Evolutionary conservation across 2,797 vertebrate species (phyloP).

Genomic region (Brachymystax lenok): DNA sequence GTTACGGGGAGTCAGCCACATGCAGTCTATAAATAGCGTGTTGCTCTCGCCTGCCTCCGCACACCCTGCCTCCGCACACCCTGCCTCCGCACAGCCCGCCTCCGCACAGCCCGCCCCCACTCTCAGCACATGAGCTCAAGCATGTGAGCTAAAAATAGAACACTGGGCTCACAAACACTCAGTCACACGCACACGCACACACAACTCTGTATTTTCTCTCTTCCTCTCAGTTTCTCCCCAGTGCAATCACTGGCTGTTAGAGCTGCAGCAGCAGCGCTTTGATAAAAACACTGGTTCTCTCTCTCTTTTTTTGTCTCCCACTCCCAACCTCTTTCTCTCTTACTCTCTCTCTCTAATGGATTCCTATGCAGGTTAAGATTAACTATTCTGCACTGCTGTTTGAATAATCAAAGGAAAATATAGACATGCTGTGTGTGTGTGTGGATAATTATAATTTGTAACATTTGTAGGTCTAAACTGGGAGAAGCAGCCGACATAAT

Average conservation of each 20-base stretch:
- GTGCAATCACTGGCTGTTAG: constrained; percentile 45
- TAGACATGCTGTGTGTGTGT: not conserved
- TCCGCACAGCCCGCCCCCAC: constrained; percentile 20
- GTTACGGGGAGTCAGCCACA: constrained; percentile 68
- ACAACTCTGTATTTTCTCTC: not conserved
- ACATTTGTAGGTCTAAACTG: not conserved
- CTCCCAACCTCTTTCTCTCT: no score
- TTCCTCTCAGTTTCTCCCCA: constrained; percentile 38
- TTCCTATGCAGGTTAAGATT: not conserved
- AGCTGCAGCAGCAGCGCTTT: constrained; percentile 23
- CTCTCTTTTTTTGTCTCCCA: not conserved
- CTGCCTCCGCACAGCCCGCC: no score
- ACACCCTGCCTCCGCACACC: constrained; percentile 40
- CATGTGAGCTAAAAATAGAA: constrained; percentile 80
- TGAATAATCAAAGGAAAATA: not conserved
- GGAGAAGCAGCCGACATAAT: not conserved
- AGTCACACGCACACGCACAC: constrained; percentile 16
- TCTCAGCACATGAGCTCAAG: constrained; percentile 64
- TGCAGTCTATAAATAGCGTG: constrained; percentile 75
- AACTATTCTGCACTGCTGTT: not conserved
- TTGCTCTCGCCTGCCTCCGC: constrained; percentile 67
- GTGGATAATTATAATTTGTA: not conserved
- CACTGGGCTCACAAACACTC: constrained; percentile 13
- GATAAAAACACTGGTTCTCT: constrained; percentile 34
- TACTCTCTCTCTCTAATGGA: not conserved